A percentile compares a stretch with the other conserved stretches of the same genome.
Conservation (phyloP, 1,140 invertebrate genomes). For the Carposina sasakii region DNA sequence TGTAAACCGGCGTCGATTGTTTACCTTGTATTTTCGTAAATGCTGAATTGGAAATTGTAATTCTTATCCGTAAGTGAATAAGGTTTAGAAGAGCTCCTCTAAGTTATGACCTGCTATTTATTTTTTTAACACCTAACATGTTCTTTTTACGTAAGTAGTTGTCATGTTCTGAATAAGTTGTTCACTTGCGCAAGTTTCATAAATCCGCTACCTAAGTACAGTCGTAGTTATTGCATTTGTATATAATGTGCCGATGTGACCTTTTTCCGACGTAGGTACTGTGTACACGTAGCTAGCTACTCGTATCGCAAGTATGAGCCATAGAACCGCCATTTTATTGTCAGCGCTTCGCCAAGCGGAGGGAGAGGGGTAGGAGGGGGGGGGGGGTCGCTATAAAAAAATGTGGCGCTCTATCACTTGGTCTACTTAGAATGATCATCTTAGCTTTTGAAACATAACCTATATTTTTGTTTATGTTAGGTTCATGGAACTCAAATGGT, state of each 20-base stretch:
- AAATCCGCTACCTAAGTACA: too few species aligned
- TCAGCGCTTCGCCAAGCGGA: slow-evolving; percentile 51
- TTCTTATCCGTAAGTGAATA: too few species aligned
- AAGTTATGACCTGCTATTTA: too few species aligned
- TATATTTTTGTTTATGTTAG: slow-evolving; percentile 39
- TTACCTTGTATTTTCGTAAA: too few species aligned
- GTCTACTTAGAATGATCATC: slow-evolving; percentile 29
- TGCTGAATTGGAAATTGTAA: too few species aligned
- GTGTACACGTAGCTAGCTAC: slow-evolving; percentile 50
- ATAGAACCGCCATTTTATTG: slow-evolving; percentile 66
- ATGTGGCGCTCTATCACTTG: slow-evolving; percentile 47
- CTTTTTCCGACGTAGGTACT: slow-evolving; percentile 31
- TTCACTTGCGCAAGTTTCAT: too few species aligned
- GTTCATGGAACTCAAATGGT: slow-evolving; percentile 44
- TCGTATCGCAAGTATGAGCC: too few species aligned
- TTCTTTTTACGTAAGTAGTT: too few species aligned
- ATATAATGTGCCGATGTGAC: slow-evolving; percentile 22
- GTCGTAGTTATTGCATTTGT: too few species aligned
- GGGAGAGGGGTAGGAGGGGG: slow-evolving; percentile 38
- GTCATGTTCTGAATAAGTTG: too few species aligned
- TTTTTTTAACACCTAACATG: too few species aligned
- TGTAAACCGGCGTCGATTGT: slow-evolving; percentile 48
- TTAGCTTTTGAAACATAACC: slow-evolving; percentile 41
- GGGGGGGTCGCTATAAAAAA: slow-evolving; percentile 48
- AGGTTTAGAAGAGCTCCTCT: too few species aligned